These are phyloP conservation scores for Peromyscus aztecus DNA, from an alignment of 2,797 vertebrate species.

Conservation along the genomic window DNA sequence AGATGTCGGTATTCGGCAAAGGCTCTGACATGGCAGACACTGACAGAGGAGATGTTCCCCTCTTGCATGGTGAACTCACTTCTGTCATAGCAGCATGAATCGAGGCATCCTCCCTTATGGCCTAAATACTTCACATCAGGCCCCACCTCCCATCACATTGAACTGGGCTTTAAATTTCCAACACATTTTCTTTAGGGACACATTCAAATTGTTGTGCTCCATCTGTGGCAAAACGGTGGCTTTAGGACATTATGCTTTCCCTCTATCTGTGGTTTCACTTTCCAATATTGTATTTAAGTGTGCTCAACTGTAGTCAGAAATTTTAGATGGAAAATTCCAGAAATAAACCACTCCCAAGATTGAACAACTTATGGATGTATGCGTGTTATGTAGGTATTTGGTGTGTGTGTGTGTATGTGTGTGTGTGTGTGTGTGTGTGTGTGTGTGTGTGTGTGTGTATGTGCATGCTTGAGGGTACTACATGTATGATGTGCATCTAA, in stretches of 20 bases:
- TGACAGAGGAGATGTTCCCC: neutral
- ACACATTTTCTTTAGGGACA: neutral
- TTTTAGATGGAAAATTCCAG: neutral
- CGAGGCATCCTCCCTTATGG: neutral
- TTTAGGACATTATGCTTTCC: neutral
- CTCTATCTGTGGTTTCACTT: neutral
- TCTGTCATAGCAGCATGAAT: neutral
- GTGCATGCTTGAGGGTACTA: neutral
- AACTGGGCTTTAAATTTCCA: neutral
- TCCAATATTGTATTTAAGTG: neutral
- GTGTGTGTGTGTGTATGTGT: neutral
- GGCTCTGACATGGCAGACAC: neutral
- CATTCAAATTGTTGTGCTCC: neutral
- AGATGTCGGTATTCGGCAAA: neutral
- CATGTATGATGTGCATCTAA: neutral
- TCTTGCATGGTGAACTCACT: neutral
- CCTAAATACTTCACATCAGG: neutral
- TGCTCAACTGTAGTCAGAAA: neutral
- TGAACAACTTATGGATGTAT: neutral
- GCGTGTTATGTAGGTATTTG: neutral
- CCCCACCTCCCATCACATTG: neutral
- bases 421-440: neutral
- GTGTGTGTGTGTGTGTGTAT: no score
- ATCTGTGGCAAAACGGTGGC: neutral
- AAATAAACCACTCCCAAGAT: neutral